Base-by-base conservation (phyloP, 1,140 invertebrate genomes). In the Pteromalus puparum region DNA sequence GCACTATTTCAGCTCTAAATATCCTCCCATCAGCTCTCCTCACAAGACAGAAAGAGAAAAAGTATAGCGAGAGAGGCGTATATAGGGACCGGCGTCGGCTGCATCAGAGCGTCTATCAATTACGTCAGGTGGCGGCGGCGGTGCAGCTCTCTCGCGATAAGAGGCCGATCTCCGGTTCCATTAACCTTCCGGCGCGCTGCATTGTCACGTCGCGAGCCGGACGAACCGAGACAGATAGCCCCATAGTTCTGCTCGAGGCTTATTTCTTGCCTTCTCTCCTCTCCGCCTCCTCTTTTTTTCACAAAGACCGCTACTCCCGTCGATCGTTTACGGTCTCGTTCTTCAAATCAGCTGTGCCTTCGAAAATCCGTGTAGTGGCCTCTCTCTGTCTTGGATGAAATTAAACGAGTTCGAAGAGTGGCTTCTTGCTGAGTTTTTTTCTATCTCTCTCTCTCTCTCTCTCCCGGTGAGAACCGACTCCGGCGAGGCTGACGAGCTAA, bases 81-180 rank as follows among this genome's bases (percentile, higher is more conserved):
- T 42, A n/a, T 26, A 30, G 34, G 18, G 28, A 15, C 24, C 24
- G 34, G n/a, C 9, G 18, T n/a, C 53, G 30, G 28, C 72, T 38
- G n/a, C 38, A n/a, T n/a, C 53, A 61, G 53, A 61, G 38, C 42
- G n/a, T 81, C 79, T 81, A 73, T 81, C 79, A 81, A 81, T 81
- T 81, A 81, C 67, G 79, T 53, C 67, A 81, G 73, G 34, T n/a
- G 75, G 24, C 18, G 75, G 28, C 5, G 24, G 24, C 38, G 26
- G 24, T n/a, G 26, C 30, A 30, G 67, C n/a, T 24, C 30, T 34
- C 30, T 34, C 28, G 38, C 70, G 48, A 82, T 61, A 65, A 74
- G 68, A 73, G 42, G 34, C 67, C 80, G 70, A 61, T 81, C 68
- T 30, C 80, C 80, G 81, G 48, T 75, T 75, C 81, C 48, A 75